Conservation (phyloP, 2,113 vertebrate species). For the Zosterops pallidus region DNA sequence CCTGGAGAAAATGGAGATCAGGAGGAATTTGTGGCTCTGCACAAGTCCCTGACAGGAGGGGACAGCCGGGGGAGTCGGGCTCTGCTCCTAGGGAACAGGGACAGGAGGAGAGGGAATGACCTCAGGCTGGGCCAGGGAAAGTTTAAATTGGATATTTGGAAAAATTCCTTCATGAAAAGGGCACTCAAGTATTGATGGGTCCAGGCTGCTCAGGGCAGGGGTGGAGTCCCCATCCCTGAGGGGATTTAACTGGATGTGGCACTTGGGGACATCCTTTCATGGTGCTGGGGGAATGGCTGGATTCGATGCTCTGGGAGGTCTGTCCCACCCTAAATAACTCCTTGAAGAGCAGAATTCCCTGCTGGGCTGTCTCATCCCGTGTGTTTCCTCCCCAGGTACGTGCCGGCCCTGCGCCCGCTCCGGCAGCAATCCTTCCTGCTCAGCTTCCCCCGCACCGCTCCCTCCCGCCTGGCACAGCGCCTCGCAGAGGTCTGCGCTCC, state of each 20-base stretch:
- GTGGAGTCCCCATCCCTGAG: neutral
- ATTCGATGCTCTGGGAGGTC: neutral
- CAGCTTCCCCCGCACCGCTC: conserved; percentile 82
- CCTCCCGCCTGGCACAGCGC: conserved; percentile 87
- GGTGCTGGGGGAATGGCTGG: too few relatives aligned
- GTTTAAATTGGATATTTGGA: too few relatives aligned
- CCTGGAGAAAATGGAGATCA: neutral
- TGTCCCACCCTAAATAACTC: neutral
- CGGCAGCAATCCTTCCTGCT: conserved; percentile 90
- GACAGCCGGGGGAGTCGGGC: rapidly evolving
- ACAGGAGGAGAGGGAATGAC: rapidly evolving
- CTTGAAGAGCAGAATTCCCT: neutral
- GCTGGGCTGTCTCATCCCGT: neutral
- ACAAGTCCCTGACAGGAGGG: neutral
- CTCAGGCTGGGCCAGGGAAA: rapidly evolving
- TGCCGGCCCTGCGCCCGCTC: conserved; percentile 85
- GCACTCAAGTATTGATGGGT: rapidly evolving
- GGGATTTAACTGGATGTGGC: neutral
- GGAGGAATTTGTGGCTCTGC: neutral
- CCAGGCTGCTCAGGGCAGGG: neutral
- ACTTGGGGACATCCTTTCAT: neutral
- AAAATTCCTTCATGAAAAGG: neutral
- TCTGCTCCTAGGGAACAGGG: neutral
- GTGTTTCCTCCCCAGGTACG: conserved; percentile 75
- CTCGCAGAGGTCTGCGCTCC: conserved; percentile 81